Evolutionary conservation across 2,797 vertebrate genomes (phyloP).

Genomic region (Takifugu rubripes): DNA sequence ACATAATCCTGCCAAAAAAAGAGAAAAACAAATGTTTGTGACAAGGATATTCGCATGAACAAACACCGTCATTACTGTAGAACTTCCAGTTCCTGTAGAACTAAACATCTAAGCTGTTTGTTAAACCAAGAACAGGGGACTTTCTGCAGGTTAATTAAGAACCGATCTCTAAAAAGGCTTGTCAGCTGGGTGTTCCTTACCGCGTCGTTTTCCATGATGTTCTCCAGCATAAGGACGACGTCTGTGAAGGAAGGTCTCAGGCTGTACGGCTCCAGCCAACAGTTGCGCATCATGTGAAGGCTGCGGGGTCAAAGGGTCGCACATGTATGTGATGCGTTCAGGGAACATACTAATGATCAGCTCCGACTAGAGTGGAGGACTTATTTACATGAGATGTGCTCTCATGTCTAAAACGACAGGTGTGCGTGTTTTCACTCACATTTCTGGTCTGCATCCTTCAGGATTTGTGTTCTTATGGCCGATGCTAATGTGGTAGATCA

Average conservation of each 20-base stretch:
- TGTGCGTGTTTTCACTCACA: slow-evolving; percentile 53
- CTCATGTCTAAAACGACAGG: too few species aligned
- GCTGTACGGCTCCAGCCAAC: slow-evolving; percentile 70
- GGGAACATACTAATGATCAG: too few species aligned
- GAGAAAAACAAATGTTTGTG: slow-evolving; percentile 6
- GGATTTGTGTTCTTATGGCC: slow-evolving; percentile 70
- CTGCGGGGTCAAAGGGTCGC: slow-evolving; percentile 32
- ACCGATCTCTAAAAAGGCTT: not conserved
- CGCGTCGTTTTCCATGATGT: slow-evolving; percentile 67
- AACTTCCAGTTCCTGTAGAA: too few species aligned
- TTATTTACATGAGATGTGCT: too few species aligned
- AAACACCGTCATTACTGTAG: too few species aligned
- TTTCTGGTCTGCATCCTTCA: slow-evolving; percentile 70
- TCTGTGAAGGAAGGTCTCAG: slow-evolving; percentile 70
- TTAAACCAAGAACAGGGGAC: not conserved
- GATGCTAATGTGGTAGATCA: slow-evolving; percentile 71
- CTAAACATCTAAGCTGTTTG: not conserved
- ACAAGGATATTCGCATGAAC: not conserved
- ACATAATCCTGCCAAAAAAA: slow-evolving; percentile 71
- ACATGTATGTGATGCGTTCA: too few species aligned
- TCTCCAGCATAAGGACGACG: slow-evolving; percentile 63
- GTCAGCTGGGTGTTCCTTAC: slow-evolving; percentile 42
- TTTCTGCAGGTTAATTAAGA: not conserved
- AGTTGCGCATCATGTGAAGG: slow-evolving; percentile 68
- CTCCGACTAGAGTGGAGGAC: too few species aligned